Evolutionary conservation across 2,888 invertebrate species (phyloP).

Genomic region (Gastrophysa polygoni): DNA sequence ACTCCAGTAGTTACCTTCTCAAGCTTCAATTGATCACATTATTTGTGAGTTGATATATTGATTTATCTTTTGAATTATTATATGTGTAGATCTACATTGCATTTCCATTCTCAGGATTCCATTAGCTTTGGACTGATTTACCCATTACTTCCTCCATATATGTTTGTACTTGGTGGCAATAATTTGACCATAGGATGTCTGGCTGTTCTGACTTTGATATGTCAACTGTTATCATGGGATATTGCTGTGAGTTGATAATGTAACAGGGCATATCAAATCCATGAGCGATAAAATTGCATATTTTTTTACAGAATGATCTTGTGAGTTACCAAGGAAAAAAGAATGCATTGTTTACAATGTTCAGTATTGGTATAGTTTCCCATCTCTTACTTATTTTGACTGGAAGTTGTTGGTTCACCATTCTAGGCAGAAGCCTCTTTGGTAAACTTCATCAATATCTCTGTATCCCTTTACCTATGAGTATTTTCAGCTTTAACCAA

Average conservation of each 20-base stretch:
- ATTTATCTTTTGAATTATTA: background rate
- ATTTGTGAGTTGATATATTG: constrained; percentile 28
- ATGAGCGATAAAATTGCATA: background rate
- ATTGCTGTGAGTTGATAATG: constrained; percentile 31
- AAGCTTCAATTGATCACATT: constrained; percentile 31
- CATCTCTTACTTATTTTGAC: constrained; percentile 35
- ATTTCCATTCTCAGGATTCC: constrained; percentile 39
- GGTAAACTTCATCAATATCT: constrained; percentile 34
- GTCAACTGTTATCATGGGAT: constrained; percentile 34
- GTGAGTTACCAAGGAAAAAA: constrained; percentile 31
- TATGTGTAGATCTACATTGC: background rate
- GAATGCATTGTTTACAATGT: constrained; percentile 33
- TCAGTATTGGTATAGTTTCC: constrained; percentile 32
- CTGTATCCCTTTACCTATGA: background rate
- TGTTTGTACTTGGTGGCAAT: constrained; percentile 35
- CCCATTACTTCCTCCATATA: constrained; percentile 38
- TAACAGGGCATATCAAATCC: background rate
- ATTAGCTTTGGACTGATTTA: constrained; percentile 40
- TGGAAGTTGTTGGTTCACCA: constrained; percentile 34
- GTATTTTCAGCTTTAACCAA: constrained; percentile 32
- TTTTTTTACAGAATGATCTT: constrained; percentile 34
- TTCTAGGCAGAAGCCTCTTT: constrained; percentile 36
- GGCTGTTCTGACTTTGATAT: constrained; percentile 30
- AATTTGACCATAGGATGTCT: constrained; percentile 35
- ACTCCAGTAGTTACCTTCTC: constrained; percentile 16